These are phyloP conservation scores for Akabosia matsudoensis DNA, from an alignment of 1,140 invertebrate species.

Conservation along the genomic window DNA sequence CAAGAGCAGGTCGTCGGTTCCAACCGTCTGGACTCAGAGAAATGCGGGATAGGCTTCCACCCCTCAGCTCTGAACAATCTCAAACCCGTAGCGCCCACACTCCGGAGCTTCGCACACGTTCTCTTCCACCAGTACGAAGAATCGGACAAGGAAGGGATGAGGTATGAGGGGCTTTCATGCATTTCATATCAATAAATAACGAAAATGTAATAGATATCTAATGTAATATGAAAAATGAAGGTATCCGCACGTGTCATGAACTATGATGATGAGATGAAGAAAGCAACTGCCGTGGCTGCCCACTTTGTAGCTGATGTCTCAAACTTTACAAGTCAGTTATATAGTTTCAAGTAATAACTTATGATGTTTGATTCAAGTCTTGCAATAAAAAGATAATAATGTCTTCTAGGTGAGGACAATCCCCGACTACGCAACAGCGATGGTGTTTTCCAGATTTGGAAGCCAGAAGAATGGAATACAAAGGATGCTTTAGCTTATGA, in stretches of 20 bases:
- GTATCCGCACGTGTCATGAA: neutral
- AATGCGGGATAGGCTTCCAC: neutral
- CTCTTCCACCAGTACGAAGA: neutral
- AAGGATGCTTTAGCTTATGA: neutral
- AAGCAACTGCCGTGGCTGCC: neutral
- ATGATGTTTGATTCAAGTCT: no score
- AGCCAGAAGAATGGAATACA: neutral
- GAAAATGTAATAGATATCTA: neutral
- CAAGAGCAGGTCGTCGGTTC: neutral
- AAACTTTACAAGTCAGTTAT: neutral
- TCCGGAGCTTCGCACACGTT: neutral
- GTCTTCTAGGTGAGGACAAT: no score
- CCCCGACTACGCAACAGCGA: slow-evolving; percentile 9
- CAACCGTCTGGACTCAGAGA: slow-evolving; percentile 11
- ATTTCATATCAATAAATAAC: neutral
- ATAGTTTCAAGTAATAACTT: no score
- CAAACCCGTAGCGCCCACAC: neutral
- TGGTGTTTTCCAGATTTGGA: slow-evolving; percentile 23
- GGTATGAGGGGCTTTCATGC: neutral
- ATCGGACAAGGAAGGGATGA: neutral
- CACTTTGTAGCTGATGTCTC: slow-evolving; percentile 23
- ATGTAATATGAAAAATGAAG: neutral
- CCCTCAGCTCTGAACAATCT: neutral
- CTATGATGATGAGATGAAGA: neutral
- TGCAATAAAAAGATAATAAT: no score